Evolutionary conservation across 2,113 vertebrate genomes (phyloP).

Genomic region (Sander vitreus): DNA sequence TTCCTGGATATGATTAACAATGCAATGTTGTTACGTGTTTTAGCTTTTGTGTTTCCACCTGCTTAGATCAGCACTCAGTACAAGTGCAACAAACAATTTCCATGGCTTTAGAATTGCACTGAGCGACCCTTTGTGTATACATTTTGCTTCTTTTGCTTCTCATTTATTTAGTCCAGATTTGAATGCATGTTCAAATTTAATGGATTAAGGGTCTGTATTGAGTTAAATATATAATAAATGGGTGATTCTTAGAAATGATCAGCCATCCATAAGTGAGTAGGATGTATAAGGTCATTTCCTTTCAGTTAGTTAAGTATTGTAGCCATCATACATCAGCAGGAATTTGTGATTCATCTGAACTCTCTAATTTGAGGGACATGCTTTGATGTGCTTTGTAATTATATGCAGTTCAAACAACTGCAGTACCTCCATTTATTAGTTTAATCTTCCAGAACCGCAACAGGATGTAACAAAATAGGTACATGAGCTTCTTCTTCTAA

Average conservation of each 20-base stretch:
- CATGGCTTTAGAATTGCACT: neutral
- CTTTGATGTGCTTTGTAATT: slow-evolving; percentile 10
- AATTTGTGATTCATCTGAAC: neutral
- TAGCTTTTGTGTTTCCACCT: slow-evolving; percentile 1
- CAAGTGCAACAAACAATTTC: neutral
- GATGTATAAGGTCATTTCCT: slow-evolving; percentile 2
- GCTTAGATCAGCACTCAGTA: neutral
- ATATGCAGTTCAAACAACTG: neutral
- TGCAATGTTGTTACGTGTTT: slow-evolving; percentile 11
- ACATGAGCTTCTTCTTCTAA: neutral
- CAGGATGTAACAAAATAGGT: neutral
- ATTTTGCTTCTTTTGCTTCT: no score
- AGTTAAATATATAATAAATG: neutral
- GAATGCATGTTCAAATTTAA: neutral
- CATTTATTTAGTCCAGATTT: neutral
- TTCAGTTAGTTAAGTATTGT: neutral
- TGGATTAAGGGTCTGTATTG: neutral
- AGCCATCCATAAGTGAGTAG: neutral
- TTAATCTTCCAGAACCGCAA: slow-evolving; percentile 16
- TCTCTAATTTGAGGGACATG: slow-evolving; percentile 12
- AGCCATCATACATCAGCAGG: neutral
- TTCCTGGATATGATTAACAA: slow-evolving; percentile 14
- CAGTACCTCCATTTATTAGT: slow-evolving; percentile 20
- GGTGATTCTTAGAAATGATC: neutral
- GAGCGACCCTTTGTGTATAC: no score